Evolutionary conservation across 2,797 vertebrate species (phyloP).

Genomic region (Trematomus bernacchii): DNA sequence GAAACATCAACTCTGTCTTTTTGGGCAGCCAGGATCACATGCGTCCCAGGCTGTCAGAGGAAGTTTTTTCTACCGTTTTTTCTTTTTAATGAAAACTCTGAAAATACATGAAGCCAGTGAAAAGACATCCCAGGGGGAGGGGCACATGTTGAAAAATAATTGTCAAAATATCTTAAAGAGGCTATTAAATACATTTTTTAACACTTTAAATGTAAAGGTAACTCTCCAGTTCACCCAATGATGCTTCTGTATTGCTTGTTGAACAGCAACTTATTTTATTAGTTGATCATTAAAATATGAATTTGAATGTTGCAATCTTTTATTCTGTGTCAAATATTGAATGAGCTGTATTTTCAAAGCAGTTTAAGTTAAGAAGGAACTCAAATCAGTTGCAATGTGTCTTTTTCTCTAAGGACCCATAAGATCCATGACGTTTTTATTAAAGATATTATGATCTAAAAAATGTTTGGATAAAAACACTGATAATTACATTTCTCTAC

Average conservation of each 20-base stretch:
- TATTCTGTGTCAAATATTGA: not conserved
- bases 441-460: not conserved
- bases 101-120: no score
- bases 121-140: not conserved
- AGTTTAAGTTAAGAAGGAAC: not conserved
- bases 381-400: not conserved
- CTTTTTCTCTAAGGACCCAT: not conserved
- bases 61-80: not conserved
- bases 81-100: not conserved
- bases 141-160: not conserved
- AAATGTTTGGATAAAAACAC: not conserved
- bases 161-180: not conserved
- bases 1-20: constrained; percentile 10
- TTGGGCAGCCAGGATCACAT: not conserved
- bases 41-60: not conserved
- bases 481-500: not conserved
- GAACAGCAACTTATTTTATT: constrained; percentile 33
- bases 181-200: constrained; percentile 10
- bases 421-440: not conserved
- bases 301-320: constrained; percentile 6
- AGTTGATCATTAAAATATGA: constrained; percentile 37
- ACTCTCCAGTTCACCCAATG: constrained; percentile 11
- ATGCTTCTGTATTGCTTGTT: not conserved
- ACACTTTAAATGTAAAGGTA: constrained; percentile 20
- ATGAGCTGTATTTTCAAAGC: not conserved